Evolutionary conservation across 92 coral and sea anemone genomes (phyloP), one percentile per base, ranked within the genome.

Genomic region (Plumapathes pennacea): DNA sequence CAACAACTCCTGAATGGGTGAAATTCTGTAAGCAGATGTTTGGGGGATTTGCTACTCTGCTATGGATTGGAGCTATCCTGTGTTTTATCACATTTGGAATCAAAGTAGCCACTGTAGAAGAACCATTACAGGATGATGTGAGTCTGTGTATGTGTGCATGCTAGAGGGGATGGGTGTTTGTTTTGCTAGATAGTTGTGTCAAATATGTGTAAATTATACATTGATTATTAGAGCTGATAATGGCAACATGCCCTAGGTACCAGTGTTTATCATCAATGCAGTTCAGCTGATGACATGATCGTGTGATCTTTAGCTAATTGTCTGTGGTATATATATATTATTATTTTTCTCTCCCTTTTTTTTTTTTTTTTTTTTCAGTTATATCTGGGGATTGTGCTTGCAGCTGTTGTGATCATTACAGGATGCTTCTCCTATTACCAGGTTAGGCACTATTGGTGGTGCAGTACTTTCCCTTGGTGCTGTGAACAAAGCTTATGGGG

Each of bases 1-100:
- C 90, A 6, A 91, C 97, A 5, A 89, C 89, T 27, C 97, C 97
- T 24, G 97, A 88, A 46, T 91, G 97, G 97, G 80, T 91, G 32
- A 91, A 91, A 58, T 91, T 91, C 60, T 72, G 80, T 33, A 71
- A 67, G 32, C 81, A 80, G 54, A 38, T 91, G 61, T 91, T 91
- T 69, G 91, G 97, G 19, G 97, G 97, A 6, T 91, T 91, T 63
- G 82, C 97, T 2, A 66, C 76, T 66, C 83, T 91, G 41, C 61
- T 91, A 47, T 91, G 97, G 97, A 38, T 77, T 54, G 97, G 97
- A 27, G 54, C 92, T 2, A 31, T 88, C 32, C 87, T 91, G 11
- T 91, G 97, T 60, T 91, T 77, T 22, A 56, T 77, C 21, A 78
- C 83, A 1, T 88, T 57, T 44, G 44, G 41, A 11, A 85, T 91